Conservation (phyloP, 2,113 vertebrate genomes). For the Hemichromis elongatus region DNA sequence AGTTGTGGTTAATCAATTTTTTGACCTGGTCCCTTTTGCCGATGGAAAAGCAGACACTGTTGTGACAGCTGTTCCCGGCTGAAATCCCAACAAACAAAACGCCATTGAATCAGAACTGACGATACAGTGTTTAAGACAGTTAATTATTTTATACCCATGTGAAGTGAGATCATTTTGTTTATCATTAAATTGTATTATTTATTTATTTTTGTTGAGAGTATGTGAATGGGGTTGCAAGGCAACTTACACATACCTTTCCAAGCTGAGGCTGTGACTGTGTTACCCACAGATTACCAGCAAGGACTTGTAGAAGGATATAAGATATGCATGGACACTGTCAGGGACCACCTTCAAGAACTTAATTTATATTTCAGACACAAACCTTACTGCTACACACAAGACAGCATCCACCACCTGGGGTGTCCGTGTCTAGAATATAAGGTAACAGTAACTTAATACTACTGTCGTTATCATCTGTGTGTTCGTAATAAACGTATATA, state of each 20-base stretch:
- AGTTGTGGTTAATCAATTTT: background rate
- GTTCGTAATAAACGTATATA: background rate
- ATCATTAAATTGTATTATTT: background rate
- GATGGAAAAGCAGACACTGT: background rate
- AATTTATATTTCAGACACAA: background rate
- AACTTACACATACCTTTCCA: background rate
- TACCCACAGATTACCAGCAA: background rate
- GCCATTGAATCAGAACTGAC: background rate
- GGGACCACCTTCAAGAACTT: background rate
- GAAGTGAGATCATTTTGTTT: background rate
- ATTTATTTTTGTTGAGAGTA: background rate
- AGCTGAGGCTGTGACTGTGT: background rate
- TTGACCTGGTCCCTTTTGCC: background rate
- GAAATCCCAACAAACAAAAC: background rate
- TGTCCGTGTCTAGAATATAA: background rate
- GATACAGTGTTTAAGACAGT: background rate
- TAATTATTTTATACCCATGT: background rate
- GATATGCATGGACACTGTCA: background rate
- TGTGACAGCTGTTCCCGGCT: background rate
- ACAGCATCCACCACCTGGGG: background rate
- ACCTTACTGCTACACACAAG: background rate
- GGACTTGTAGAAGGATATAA: background rate
- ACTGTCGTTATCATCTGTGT: background rate
- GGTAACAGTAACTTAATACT: background rate
- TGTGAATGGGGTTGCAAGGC: background rate